These are phyloP conservation scores for Pocillopora meandrina DNA, from an alignment of 92 coral and sea anemone species.

Conservation along the genomic window DNA sequence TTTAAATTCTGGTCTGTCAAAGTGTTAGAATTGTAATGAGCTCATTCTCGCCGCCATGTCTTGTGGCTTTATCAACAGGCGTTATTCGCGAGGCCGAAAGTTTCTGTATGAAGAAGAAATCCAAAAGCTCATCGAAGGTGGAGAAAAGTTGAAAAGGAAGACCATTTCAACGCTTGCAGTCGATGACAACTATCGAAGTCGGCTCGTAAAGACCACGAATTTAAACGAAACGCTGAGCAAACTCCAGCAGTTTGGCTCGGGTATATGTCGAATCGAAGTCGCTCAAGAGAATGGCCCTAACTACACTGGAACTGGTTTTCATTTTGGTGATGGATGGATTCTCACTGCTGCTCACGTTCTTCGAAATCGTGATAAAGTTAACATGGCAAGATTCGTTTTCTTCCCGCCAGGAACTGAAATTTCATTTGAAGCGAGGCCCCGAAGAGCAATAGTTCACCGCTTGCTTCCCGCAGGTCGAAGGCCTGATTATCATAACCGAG, in stretches of 20 bases:
- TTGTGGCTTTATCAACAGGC: slow-evolving; percentile 42
- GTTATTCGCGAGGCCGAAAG: slow-evolving; percentile 65
- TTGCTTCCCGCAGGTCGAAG: slow-evolving; percentile 82
- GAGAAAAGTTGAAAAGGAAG: slow-evolving; percentile 57
- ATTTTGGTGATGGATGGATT: slow-evolving; percentile 87
- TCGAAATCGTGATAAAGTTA: slow-evolving; percentile 76
- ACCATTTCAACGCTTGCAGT: slow-evolving; percentile 60
- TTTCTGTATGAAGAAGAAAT: slow-evolving; percentile 78
- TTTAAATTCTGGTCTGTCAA: slow-evolving; percentile 11
- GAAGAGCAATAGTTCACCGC: slow-evolving; percentile 82
- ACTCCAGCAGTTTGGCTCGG: slow-evolving; percentile 62
- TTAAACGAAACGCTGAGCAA: slow-evolving; percentile 57
- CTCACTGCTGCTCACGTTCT: slow-evolving; percentile 73
- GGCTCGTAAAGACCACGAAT: slow-evolving; percentile 48
- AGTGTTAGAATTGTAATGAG: slow-evolving; percentile 33
- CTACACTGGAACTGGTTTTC: slow-evolving; percentile 72
- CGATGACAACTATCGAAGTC: slow-evolving; percentile 63
- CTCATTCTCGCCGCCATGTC: slow-evolving; percentile 56
- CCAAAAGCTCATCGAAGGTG: slow-evolving; percentile 53
- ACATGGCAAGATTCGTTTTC: slow-evolving; percentile 65
- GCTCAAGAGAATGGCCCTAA: slow-evolving; percentile 38
- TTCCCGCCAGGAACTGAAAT: slow-evolving; percentile 43
- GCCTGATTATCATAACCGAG: slow-evolving; percentile 87
- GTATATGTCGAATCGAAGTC: slow-evolving; percentile 82
- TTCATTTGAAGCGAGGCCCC: slow-evolving; percentile 62